These are phyloP conservation scores for Poecilia wingei DNA, from an alignment of 2,797 vertebrate species.

Conservation along the genomic window DNA sequence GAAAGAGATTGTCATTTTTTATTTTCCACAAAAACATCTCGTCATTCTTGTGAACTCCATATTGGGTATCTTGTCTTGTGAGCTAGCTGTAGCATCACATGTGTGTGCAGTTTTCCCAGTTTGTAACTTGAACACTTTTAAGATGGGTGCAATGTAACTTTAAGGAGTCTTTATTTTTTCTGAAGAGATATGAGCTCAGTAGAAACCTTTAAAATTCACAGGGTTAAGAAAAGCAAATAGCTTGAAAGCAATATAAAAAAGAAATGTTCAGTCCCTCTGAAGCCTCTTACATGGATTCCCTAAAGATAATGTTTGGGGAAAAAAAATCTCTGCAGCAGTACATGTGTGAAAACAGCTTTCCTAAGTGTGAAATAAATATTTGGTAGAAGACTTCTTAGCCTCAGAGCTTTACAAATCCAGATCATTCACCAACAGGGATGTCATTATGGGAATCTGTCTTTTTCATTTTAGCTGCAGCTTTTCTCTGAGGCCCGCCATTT, in stretches of 20 bases:
- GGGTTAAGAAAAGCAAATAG: background rate
- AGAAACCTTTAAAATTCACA: background rate
- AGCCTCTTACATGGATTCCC: background rate
- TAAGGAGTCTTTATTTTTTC: background rate
- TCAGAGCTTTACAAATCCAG: background rate
- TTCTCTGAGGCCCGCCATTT: constrained; percentile 26
- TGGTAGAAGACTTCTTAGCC: background rate
- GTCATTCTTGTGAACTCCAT: background rate
- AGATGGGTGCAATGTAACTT: background rate
- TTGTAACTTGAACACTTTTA: background rate
- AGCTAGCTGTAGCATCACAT: background rate
- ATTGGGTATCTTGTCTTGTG: background rate
- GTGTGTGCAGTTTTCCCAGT: background rate
- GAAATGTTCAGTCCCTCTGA: background rate
- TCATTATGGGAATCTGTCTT: constrained; percentile 10
- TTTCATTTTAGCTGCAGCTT: constrained; percentile 24
- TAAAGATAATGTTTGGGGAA: background rate
- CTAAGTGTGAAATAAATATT: constrained; percentile 12
- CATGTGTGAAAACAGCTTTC: constrained; percentile 8
- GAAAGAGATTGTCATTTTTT: background rate
- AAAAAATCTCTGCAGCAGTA: background rate
- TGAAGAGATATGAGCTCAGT: background rate
- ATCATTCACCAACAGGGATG: constrained; percentile 12
- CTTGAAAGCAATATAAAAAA: background rate
- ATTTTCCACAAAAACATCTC: background rate